These are phyloP conservation scores for Lithobius niger DNA, from an alignment of 1,140 invertebrate species.

Conservation along the genomic window DNA sequence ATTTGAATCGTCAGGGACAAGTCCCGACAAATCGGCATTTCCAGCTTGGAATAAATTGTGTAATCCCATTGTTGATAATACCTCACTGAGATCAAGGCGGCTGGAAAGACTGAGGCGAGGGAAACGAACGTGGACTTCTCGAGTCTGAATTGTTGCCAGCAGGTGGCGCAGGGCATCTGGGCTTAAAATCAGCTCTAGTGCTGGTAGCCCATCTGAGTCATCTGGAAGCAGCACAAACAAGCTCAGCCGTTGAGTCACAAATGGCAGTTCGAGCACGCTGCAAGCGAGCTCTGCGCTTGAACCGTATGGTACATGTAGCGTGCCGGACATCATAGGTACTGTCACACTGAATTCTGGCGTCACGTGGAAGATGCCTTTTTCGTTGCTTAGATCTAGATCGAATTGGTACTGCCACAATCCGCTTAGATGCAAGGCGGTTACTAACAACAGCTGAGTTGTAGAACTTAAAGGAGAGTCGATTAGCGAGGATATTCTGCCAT, in stretches of 20 bases:
- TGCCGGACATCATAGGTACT: conserved; percentile 30
- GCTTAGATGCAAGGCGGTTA: conserved; percentile 22
- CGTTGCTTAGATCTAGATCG: conserved; percentile 23
- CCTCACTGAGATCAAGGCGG: conserved; percentile 6
- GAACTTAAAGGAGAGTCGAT: conserved; percentile 17
- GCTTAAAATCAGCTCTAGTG: conserved; percentile 24
- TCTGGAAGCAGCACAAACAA: conserved; percentile 30
- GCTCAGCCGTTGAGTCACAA: conserved; percentile 21
- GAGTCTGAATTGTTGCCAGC: conserved; percentile 24
- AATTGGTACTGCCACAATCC: conserved; percentile 27
- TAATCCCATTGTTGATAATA: conserved; percentile 23
- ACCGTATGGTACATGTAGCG: conserved; percentile 25
- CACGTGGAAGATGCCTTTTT: conserved; percentile 23
- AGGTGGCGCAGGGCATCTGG: conserved; percentile 26
- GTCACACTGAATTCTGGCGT: background rate
- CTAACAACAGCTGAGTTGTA: conserved; percentile 21
- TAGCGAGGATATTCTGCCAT: conserved; percentile 18
- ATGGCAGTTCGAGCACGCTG: conserved; percentile 27
- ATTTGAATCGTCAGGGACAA: conserved; percentile 15
- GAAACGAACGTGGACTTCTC: conserved; percentile 28
- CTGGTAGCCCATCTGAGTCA: conserved; percentile 21
- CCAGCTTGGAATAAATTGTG: conserved; percentile 21
- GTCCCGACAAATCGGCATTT: conserved; percentile 19
- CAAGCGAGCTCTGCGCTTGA: conserved; percentile 25
- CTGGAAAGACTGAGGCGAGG: conserved; percentile 24